These are phyloP conservation scores for Passer domesticus DNA, from an alignment of 2,113 vertebrate species.

Conservation along the genomic window DNA sequence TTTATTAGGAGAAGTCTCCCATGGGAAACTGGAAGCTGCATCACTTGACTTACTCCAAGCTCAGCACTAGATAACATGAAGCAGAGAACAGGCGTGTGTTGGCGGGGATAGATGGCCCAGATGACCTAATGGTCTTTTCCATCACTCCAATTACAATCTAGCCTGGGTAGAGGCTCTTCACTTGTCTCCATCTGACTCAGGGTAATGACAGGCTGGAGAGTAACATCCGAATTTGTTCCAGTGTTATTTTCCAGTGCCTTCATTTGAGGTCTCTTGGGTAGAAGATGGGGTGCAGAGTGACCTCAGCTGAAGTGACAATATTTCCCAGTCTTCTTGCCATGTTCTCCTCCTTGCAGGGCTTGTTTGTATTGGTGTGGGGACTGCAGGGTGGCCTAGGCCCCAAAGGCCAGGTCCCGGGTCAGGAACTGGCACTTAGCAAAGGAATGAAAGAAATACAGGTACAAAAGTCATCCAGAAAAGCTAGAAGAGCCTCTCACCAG, in stretches of 20 bases:
- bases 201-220: slow-evolving; percentile 43
- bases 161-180: not conserved
- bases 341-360: not conserved
- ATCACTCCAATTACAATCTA: not conserved
- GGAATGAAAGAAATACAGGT: not conserved
- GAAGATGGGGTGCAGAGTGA: slow-evolving; percentile 23
- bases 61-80: slow-evolving; percentile 47
- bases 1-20: slow-evolving; percentile 60
- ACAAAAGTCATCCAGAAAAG: not conserved
- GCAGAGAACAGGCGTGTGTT: slow-evolving; percentile 20
- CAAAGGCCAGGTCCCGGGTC: not conserved
- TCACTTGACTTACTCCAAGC: slow-evolving; percentile 39
- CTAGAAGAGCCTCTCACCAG: not conserved
- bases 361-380: not conserved
- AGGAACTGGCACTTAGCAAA: not conserved
- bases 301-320: slow-evolving; percentile 47
- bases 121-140: slow-evolving; percentile 68
- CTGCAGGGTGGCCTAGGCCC: not conserved
- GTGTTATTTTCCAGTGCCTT: slow-evolving; percentile 45
- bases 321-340: slow-evolving; percentile 46
- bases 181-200: slow-evolving; percentile 42
- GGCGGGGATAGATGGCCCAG: slow-evolving; percentile 21
- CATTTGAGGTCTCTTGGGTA: slow-evolving; percentile 21
- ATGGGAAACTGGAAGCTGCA: slow-evolving; percentile 50
- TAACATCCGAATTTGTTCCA: slow-evolving; percentile 31